Conservation (phyloP, 2,113 vertebrate genomes). For the Calonectris borealis region DNA sequence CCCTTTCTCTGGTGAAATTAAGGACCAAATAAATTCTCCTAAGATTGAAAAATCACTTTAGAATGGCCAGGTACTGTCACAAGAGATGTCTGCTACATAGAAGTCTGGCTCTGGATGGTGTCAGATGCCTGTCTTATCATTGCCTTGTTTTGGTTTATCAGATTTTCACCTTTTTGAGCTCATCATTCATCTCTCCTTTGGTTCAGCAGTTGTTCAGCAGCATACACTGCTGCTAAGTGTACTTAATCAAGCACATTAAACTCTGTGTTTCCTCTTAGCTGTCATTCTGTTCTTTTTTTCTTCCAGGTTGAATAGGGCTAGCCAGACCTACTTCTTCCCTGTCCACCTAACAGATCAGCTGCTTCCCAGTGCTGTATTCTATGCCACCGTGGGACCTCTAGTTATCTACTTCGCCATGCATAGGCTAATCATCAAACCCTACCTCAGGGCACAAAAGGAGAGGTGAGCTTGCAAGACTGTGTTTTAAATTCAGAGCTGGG, state of each 20-base stretch:
- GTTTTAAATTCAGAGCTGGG: neutral
- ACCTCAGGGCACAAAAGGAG: slow-evolving; percentile 91
- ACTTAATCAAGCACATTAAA: neutral
- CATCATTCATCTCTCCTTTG: neutral
- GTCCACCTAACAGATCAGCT: slow-evolving; percentile 97
- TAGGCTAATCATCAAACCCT: slow-evolving; percentile 91
- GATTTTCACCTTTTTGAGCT: neutral
- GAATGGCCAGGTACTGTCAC: neutral
- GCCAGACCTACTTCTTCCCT: slow-evolving; percentile 98
- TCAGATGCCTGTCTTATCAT: neutral
- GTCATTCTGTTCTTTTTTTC: neutral
- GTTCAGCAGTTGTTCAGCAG: neutral
- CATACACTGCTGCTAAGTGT: neutral
- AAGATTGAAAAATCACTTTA: neutral
- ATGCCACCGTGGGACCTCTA: slow-evolving; percentile 93
- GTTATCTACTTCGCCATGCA: slow-evolving; percentile 92
- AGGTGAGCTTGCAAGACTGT: slow-evolving; percentile 78
- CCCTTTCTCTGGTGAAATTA: neutral
- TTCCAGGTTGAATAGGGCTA: slow-evolving; percentile 92
- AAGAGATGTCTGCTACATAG: neutral
- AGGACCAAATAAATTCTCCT: neutral
- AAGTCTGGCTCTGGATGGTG: neutral
- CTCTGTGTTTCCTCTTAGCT: neutral
- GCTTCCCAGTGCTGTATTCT: slow-evolving; percentile 95
- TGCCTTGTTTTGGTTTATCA: neutral